These are phyloP conservation scores for Onychomys torridus DNA, from an alignment of 2,797 vertebrate species.

Conservation along the genomic window DNA sequence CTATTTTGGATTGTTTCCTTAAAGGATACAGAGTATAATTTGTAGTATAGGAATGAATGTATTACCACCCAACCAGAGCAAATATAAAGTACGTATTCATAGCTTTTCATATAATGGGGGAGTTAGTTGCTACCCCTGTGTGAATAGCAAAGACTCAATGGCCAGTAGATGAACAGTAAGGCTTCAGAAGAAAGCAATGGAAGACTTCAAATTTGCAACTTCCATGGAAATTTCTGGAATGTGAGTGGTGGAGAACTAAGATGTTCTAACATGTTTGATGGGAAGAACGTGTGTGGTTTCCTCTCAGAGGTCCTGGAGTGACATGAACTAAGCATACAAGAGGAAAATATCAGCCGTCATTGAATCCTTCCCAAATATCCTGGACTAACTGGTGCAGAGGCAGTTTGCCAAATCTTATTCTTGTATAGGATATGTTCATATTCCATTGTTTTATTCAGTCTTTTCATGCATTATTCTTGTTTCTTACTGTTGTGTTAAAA, in stretches of 20 bases:
- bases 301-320: neutral
- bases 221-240: neutral
- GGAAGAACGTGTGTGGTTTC: neutral
- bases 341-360: neutral
- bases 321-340: neutral
- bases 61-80: neutral
- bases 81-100: neutral
- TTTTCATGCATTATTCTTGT: neutral
- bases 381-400: neutral
- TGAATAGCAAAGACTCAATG: neutral
- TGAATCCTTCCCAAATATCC: neutral
- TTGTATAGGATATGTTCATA: neutral
- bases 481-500: neutral
- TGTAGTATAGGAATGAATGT: neutral
- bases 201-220: neutral
- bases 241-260: neutral
- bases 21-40: neutral
- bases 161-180: neutral
- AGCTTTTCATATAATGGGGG: neutral
- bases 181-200: neutral
- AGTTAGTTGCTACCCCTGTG: neutral
- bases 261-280: neutral
- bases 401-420: neutral
- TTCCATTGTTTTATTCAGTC: neutral
- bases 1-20: neutral